Evolutionary conservation across 2,888 invertebrate species (phyloP).

Genomic region (Drosophila siamana): DNA sequence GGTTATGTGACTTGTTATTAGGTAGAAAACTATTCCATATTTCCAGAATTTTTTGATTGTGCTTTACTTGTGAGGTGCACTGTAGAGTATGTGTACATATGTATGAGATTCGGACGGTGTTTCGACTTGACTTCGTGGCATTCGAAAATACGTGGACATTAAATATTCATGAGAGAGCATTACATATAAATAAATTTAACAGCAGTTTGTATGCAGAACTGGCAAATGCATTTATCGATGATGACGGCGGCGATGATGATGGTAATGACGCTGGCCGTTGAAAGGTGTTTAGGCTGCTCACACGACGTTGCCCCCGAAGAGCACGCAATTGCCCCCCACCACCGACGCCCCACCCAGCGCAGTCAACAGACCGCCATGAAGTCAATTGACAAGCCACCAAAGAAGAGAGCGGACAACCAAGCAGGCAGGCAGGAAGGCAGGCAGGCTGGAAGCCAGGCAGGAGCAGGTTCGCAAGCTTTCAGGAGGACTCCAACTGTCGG

Average conservation of each 20-base stretch:
- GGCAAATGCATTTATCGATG: constrained; percentile 80
- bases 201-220: constrained; percentile 77
- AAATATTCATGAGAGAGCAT: constrained; percentile 82
- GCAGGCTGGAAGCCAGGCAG: too few relatives aligned
- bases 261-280: constrained; percentile 74
- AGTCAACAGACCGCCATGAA: constrained; percentile 69
- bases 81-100: neutral
- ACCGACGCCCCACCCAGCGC: neutral
- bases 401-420: neutral
- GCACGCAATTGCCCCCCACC: constrained; percentile 54
- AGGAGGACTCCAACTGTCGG: constrained; percentile 13
- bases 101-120: neutral
- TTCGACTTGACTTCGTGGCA: constrained; percentile 10
- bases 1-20: too few relatives aligned
- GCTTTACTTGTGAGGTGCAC: neutral
- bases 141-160: constrained; percentile 77
- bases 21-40: neutral
- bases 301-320: constrained; percentile 53
- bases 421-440: too few relatives aligned
- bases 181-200: constrained; percentile 82
- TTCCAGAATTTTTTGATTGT: neutral
- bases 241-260: constrained; percentile 72
- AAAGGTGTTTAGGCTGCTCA: constrained; percentile 73
- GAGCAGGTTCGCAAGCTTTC: constrained; percentile 17
- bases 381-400: constrained; percentile 54